Evolutionary conservation across 2,113 vertebrate genomes (phyloP), one percentile per base, ranked within the genome.

Genomic region (Urocynchramus pylzowi): DNA sequence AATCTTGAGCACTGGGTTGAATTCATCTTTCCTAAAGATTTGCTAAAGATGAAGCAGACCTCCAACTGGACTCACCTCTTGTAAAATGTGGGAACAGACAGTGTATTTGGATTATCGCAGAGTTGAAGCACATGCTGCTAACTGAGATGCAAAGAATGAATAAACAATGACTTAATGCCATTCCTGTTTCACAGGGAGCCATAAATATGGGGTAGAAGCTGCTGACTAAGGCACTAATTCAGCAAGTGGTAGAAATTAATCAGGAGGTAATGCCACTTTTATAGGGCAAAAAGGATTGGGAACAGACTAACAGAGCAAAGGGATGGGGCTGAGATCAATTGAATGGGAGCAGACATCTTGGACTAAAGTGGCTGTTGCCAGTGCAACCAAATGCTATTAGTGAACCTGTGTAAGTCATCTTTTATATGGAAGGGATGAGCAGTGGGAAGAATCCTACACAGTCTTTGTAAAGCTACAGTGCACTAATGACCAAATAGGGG

Each of bases 151-250:
- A 89, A 64, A 87, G 76, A 68, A 89, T 44, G 81, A 73, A 89
- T 87, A 94, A 96, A 97, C 94, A 96, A 73, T 84, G 77, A 76
- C 80, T 92, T 94, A 54, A 93, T 44, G 50, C 44, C 57, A 63
- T n/a, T 84, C 73, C 69, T 79, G 20, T 74, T 91, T 86, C 89
- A 82, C n/a, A 57, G 77, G 42, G 44, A 94, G 65, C 17, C 70
- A 53, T 79, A 80, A 80, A 93, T 77, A 75, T 5, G 6, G 13
- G 33, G 15, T 28, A 33, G 19, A 49, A 84, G 30, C 50, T 86
- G 82, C 92, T 70, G 90, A 94, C 68, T 23, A 47, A 64, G 76
- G 76, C 67, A 80, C 30, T 91, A 94, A 86, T 68, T 69, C 57
- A 84, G 64, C 68, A 70, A 76, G 41, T 31, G 60, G 42, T 54